A percentile compares a stretch with the other conserved stretches of the same genome.
These are phyloP conservation scores for Poecilia picta DNA, from an alignment of 2,797 vertebrate genomes.

Conservation along the genomic window DNA sequence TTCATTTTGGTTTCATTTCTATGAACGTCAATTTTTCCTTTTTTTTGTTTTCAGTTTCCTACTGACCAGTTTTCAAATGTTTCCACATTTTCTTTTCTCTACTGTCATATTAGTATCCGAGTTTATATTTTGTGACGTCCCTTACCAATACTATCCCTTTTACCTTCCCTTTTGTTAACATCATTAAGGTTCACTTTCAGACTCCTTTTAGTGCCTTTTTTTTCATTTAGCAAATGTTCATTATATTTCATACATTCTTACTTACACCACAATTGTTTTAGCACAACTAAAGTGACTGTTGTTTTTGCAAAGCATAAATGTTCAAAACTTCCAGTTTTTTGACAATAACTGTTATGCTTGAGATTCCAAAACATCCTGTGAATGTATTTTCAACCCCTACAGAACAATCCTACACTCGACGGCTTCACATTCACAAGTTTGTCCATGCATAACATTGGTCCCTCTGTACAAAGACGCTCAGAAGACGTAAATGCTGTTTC, in stretches of 20 bases:
- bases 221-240: background rate
- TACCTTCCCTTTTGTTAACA: background rate
- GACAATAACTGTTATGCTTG: conserved; percentile 21
- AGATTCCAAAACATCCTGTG: background rate
- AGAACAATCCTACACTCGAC: conserved; percentile 15
- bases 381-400: conserved; percentile 6
- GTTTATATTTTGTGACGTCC: background rate
- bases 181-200: background rate
- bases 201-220: background rate
- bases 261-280: background rate
- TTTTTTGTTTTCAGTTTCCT: background rate
- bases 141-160: background rate
- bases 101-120: background rate
- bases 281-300: background rate
- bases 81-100: background rate
- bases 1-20: background rate
- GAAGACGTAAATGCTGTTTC: conserved; percentile 4
- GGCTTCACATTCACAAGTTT: conserved; percentile 42
- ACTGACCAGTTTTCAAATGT: background rate
- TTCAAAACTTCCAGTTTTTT: background rate
- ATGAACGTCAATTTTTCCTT: background rate
- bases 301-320: background rate
- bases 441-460: conserved; percentile 48
- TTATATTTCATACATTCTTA: background rate
- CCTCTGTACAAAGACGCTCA: conserved; percentile 53